Conservation (phyloP, 2,113 vertebrate genomes). For the Holacanthus passer region DNA sequence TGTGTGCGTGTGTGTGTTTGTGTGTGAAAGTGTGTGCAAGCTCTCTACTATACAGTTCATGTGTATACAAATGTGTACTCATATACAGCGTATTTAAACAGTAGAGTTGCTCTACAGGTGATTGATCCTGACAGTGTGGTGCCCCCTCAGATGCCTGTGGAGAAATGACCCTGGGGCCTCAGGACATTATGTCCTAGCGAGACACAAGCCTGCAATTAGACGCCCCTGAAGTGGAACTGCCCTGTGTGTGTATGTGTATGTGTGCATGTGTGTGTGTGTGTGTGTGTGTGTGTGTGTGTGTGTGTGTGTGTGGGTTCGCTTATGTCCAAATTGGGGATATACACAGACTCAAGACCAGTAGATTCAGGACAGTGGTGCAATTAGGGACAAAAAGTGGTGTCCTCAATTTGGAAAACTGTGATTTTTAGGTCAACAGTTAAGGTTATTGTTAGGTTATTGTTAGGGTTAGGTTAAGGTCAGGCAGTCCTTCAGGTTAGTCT, state of each 20-base stretch:
- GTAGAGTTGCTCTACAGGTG: slow-evolving; percentile 18
- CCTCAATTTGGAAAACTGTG: no score
- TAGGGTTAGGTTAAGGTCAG: no score
- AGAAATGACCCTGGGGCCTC: slow-evolving; percentile 54
- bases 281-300: slow-evolving; percentile 1
- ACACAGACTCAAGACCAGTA: no score
- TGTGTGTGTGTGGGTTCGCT: no score
- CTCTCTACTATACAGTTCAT: neutral
- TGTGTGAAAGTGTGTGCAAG: neutral
- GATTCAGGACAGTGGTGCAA: no score
- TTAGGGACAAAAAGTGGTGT: no score
- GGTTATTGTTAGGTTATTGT: no score
- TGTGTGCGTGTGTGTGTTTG: neutral
- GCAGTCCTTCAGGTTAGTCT: no score
- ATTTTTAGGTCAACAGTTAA: no score
- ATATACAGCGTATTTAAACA: slow-evolving; percentile 1
- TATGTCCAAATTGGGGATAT: no score
- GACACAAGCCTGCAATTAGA: slow-evolving; percentile 69
- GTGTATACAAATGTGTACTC: neutral
- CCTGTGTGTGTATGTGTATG: slow-evolving; percentile 26
- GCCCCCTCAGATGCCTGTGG: slow-evolving; percentile 56
- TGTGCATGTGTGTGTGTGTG: slow-evolving; percentile 17
- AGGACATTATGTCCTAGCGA: slow-evolving; percentile 33
- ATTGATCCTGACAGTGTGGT: slow-evolving; percentile 52
- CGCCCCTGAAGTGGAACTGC: slow-evolving; percentile 47